Evolutionary conservation across 2,113 vertebrate genomes (phyloP), one percentile per base, ranked within the genome.

Genomic region (Oophaga pumilio): DNA sequence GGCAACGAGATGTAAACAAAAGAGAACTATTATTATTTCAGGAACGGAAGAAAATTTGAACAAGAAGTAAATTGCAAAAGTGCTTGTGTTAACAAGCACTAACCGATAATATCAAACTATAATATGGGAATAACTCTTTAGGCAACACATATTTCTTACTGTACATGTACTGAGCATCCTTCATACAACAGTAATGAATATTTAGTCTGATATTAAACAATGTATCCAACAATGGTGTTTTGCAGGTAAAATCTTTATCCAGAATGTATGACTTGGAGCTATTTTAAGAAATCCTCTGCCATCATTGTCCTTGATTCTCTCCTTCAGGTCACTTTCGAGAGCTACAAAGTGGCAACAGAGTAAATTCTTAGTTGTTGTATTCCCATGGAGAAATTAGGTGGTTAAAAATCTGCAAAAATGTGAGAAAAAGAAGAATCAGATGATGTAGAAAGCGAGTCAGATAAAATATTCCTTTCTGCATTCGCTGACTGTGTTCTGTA

Each of bases 391-490:
- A 91, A 89, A 83, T n/a, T 1, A 88, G 91, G 89, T 90, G 82
- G 84, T 85, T 90, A 81, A 81, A 90, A 1, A 89, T 78, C 86
- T 87, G 28, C 85, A 60, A 89, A 87, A 20, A 22, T 43, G 33
- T 43, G 33, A 43, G 80, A 68, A 74, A 74, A 57, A n/a, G 10
- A 79, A 10, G 22, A 52, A 74, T 43, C n/a, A 43, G n/a, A 64
- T 28, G 26, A 10, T 33, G 5, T 77, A 85, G 43, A 85, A 85
- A 85, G 83, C 60, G 11, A 89, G 90, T 98, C 94, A 99, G 93
- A 99, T 99, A 94, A 98, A 99, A 92, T 98, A 99, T 89, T 99
- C 98, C 90, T 97, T 95, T 93, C 97, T 97, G 93, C 94, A 97
- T 91, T 98, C 97, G 92, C 95, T 96, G 91, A 97, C 95, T 89